Base-by-base conservation (phyloP, 2,113 vertebrate genomes). In the Colistium nudipinnis region DNA sequence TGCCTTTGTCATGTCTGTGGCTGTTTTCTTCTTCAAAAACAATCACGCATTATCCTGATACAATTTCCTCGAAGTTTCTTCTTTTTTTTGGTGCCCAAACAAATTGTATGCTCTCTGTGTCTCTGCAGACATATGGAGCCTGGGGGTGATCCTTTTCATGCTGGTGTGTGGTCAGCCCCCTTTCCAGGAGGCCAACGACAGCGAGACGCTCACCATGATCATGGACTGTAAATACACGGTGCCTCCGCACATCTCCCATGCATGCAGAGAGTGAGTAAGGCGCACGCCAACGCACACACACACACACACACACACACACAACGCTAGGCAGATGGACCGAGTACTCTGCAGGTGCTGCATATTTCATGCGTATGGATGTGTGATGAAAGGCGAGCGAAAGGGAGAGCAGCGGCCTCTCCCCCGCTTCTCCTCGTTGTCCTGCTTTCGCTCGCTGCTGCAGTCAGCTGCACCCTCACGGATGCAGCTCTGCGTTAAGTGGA, bases 201-300 rank as follows among this genome's bases (percentile, higher is more conserved):
- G 98, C 28, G 98, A 99, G 89, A 99, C 97, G 0, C 90, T 98
- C 87, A 99, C 98, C 3, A 99, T 98, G 97, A 99, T 99, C 89
- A 99, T 98, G 98, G 97, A 99, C 88, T 99, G 98, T 90, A 98
- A 96, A 89, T 99, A 99, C 82, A 98, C 95, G 0, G 97, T 98
- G 56, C 97, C 97, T 13, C 80, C 92, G 16, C 97, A 95, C 4
- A 94, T 99, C 85, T 98, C 98, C 63, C 91, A 89, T 75, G 96
- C 95, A 76, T 99, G 97, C 89, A 94, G 92, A 93, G 95, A 98
- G 97, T 99, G 81, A 91, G 89, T 85, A 74, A 20, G 60, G 19
- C 33, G n/a, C 62, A 35, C 30, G 14, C 33, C 20, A 55, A 36
- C 28, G 24, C 30, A 51, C 70, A 24, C 73, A 49, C n/a, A n/a